Conservation (phyloP, 2,113 vertebrate species). For the Percopsis transmontana region DNA sequence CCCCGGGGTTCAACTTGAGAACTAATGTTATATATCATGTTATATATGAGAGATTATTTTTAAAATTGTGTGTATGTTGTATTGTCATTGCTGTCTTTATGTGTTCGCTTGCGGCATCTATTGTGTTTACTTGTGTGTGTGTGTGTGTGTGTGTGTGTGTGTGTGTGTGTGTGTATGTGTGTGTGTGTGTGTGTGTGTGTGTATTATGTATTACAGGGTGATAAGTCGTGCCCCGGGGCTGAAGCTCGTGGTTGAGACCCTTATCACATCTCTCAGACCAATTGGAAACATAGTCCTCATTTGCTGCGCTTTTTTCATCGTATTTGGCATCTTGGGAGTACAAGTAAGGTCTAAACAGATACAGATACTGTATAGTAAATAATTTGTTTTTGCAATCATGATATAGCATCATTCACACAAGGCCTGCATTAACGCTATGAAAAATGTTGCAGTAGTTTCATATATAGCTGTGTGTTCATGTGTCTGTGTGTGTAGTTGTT, state of each 20-base stretch:
- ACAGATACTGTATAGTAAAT: slow-evolving; percentile 5
- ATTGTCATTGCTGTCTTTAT: slow-evolving; percentile 12
- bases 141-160: slow-evolving; percentile 22
- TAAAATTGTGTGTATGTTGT: slow-evolving; percentile 1
- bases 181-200: slow-evolving; percentile 11
- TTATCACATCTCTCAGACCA: slow-evolving; percentile 95
- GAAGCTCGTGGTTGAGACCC: slow-evolving; percentile 97
- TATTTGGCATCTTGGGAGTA: slow-evolving; percentile 96
- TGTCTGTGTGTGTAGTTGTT: slow-evolving; percentile 82
- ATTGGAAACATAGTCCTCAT: slow-evolving; percentile 98
- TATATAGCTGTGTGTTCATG: slow-evolving; percentile 2
- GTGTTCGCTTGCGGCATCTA: background rate
- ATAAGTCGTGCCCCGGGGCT: slow-evolving; percentile 96
- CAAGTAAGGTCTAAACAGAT: slow-evolving; percentile 81
- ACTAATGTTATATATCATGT: no score
- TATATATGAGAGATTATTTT: no score
- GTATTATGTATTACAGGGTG: slow-evolving; percentile 79
- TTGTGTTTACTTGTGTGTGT: background rate
- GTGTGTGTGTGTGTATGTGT: background rate
- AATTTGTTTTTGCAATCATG: slow-evolving; percentile 16
- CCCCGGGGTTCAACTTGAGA: no score
- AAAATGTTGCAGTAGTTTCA: slow-evolving; percentile 4
- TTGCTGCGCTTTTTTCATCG: slow-evolving; percentile 98
- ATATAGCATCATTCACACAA: background rate
- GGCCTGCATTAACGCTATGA: background rate